These are phyloP conservation scores for Athene noctua DNA, from an alignment of 2,113 vertebrate species.

Conservation along the genomic window DNA sequence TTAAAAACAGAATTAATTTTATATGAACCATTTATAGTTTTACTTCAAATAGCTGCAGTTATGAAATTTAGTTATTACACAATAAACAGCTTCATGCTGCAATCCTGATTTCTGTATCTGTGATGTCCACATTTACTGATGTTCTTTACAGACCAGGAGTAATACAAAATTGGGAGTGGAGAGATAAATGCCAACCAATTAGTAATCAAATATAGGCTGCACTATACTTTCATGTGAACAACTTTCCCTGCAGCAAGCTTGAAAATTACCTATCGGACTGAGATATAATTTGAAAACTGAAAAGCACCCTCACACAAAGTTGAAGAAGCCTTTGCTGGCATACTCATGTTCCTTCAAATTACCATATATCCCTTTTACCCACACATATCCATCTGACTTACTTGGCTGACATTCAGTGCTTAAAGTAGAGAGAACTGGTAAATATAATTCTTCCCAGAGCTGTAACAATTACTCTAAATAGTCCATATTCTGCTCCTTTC, in stretches of 20 bases:
- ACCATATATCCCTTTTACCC: background rate
- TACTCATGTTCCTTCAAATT: background rate
- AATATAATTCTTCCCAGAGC: background rate
- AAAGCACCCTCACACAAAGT: background rate
- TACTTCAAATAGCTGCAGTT: conserved; percentile 26
- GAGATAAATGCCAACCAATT: background rate
- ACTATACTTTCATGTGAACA: background rate
- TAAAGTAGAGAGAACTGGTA: background rate
- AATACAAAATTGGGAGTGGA: background rate
- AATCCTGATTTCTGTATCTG: background rate
- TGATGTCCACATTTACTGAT: background rate
- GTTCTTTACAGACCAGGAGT: background rate
- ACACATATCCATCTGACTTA: background rate
- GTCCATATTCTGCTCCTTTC: background rate
- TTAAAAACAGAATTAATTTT: conserved; percentile 3
- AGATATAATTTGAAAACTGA: background rate
- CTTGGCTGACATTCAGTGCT: background rate
- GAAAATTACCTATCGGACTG: background rate
- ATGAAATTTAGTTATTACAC: background rate
- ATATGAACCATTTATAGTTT: background rate
- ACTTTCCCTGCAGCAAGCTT: background rate
- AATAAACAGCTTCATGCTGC: background rate
- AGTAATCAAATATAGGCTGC: background rate
- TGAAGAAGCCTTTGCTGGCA: background rate
- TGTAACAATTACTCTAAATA: background rate